Conservation (phyloP, 2,113 vertebrate genomes). For the Salvelinus alpinus region DNA sequence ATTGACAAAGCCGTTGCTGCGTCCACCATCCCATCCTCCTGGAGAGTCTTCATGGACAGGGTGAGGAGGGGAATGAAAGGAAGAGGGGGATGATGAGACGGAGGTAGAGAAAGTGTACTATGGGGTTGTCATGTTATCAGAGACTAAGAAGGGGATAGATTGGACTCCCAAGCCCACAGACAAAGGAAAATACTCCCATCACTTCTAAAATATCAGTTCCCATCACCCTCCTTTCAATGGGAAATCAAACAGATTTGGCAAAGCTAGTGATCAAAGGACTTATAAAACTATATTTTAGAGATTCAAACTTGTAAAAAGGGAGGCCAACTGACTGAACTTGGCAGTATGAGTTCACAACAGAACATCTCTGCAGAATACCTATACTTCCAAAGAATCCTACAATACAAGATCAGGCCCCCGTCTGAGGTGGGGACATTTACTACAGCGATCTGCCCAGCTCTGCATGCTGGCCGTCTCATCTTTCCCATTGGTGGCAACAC, state of each 20-base stretch:
- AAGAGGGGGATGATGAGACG: not conserved
- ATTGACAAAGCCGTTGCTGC: slow-evolving; percentile 81
- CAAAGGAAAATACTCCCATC: too few relatives aligned
- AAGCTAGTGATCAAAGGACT: too few relatives aligned
- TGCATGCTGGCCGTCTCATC: slow-evolving; percentile 54
- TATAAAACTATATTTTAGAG: too few relatives aligned
- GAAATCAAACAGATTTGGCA: too few relatives aligned
- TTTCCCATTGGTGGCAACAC: slow-evolving; percentile 45
- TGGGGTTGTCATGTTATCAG: not conserved
- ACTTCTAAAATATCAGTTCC: too few relatives aligned
- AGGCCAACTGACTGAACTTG: too few relatives aligned
- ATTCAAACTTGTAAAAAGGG: too few relatives aligned
- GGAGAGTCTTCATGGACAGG: slow-evolving; percentile 66
- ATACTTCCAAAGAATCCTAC: too few relatives aligned
- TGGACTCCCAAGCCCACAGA: too few relatives aligned
- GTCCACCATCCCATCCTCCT: slow-evolving; percentile 72
- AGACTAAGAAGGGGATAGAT: not conserved
- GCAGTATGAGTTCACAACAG: too few relatives aligned
- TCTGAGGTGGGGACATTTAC: slow-evolving; percentile 48
- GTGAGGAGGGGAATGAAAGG: not conserved
- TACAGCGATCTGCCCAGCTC: slow-evolving; percentile 58
- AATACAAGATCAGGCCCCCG: not conserved
- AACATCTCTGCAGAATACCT: too few relatives aligned
- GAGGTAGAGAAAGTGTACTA: not conserved
- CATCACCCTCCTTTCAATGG: too few relatives aligned